phyloP scores from a whole-genome alignment of 2,797 vertebrate genomes.

The Alectoris magna region DNA sequence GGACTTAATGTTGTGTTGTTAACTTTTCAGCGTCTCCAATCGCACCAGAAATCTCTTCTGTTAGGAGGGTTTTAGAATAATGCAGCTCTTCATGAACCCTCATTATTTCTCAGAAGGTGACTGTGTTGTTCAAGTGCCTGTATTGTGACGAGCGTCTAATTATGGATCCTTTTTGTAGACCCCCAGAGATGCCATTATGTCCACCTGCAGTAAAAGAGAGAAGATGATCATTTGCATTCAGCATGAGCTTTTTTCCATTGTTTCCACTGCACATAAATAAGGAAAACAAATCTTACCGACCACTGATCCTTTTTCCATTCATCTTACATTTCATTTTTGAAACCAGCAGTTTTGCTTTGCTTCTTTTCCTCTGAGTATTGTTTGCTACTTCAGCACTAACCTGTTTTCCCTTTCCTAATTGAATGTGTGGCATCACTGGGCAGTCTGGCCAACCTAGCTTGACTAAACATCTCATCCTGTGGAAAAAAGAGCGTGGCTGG shows the following conservation, averaged over 20 bases:
- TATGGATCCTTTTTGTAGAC: not conserved
- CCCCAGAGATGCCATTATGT: conserved; percentile 34
- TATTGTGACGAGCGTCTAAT: conserved; percentile 10
- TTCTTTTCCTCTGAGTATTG: not conserved
- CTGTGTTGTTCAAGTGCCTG: not conserved
- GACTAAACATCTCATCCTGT: not conserved
- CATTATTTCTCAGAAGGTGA: not conserved
- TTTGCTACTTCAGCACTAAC: not conserved
- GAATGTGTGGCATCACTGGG: accelerated
- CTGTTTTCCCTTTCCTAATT: not conserved
- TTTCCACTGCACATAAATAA: conserved; percentile 5
- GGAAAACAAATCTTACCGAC: conserved; percentile 3
- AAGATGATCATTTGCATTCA: conserved; percentile 47
- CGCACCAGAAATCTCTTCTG: not conserved
- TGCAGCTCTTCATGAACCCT: not conserved
- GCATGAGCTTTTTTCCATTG: not conserved
- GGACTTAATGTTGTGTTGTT: not conserved
- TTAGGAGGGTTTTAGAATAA: not conserved
- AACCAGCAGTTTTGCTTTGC: not conserved
- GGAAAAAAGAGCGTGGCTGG: not conserved
- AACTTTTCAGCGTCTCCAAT: not conserved
- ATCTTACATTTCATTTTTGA: not conserved
- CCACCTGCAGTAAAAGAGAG: not conserved
- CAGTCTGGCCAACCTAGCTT: not conserved
- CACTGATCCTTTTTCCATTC: not conserved